A percentile compares a stretch with the other conserved stretches of the same genome.
These are phyloP conservation scores for Sycophaga agraensis DNA, from an alignment of 1,140 invertebrate species.

Conservation along the genomic window DNA sequence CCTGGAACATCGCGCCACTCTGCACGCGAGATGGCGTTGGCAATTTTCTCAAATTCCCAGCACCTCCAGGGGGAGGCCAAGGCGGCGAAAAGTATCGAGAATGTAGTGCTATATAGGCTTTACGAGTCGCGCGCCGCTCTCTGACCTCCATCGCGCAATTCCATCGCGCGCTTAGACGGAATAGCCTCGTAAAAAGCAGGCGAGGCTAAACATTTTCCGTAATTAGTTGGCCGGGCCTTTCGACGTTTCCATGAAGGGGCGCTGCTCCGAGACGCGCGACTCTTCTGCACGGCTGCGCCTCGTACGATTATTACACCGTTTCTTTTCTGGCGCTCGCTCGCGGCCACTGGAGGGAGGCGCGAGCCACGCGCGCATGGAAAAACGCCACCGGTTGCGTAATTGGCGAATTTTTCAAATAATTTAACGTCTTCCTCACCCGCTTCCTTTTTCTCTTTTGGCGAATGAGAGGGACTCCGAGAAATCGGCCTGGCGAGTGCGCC, in stretches of 20 bases:
- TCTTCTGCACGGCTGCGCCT: too few relatives aligned
- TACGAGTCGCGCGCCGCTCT: not conserved
- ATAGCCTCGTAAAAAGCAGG: not conserved
- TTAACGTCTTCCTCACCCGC: not conserved
- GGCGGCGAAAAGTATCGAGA: not conserved
- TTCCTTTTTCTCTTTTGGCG: not conserved
- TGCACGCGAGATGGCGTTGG: not conserved
- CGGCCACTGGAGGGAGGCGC: too few relatives aligned
- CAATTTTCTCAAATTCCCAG: not conserved
- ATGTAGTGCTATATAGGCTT: too few relatives aligned
- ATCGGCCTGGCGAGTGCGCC: not conserved
- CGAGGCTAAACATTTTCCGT: not conserved
- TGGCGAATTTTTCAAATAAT: constrained; percentile 10
- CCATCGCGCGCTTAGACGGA: not conserved
- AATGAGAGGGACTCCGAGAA: not conserved
- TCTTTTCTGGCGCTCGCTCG: too few relatives aligned
- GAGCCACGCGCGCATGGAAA: not conserved
- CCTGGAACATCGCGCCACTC: not conserved
- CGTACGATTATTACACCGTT: too few relatives aligned
- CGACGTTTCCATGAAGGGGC: not conserved
- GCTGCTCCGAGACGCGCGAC: too few relatives aligned
- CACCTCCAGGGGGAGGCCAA: not conserved
- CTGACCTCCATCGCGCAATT: not conserved
- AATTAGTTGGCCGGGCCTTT: constrained; percentile 6
- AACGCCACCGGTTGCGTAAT: not conserved